A percentile compares a stretch with the other conserved stretches of the same genome.
Conservation (phyloP, 1,140 invertebrate species). For the Eumeta japonica region DNA sequence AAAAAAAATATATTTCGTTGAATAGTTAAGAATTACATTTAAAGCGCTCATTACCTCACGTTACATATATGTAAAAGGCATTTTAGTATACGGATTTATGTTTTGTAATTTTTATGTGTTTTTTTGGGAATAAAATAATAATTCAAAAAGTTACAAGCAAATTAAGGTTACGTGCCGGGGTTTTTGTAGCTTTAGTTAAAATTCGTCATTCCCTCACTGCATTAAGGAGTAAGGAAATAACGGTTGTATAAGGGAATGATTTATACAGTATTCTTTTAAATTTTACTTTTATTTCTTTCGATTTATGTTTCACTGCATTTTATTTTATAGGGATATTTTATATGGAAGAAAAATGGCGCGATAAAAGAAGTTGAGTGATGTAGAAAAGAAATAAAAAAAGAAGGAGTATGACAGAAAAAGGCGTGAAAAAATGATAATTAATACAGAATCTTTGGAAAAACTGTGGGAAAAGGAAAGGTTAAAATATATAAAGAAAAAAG, state of each 20-base stretch:
- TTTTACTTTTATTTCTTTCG: no score
- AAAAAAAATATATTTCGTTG: conserved; percentile 6
- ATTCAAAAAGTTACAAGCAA: conserved; percentile 8
- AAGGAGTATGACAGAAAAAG: conserved; percentile 4
- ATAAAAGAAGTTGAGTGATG: no score
- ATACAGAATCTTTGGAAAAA: background rate
- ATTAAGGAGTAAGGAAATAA: conserved; percentile 11
- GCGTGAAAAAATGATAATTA: conserved; percentile 3
- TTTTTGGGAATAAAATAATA: conserved; percentile 13
- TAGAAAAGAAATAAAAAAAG: conserved; percentile 9
- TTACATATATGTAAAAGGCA: no score
- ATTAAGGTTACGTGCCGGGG: conserved; percentile 11
- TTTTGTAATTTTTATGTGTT: conserved; percentile 7
- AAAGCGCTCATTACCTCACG: no score
- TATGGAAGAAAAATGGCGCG: no score
- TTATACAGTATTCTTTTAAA: no score
- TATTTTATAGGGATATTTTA: no score
- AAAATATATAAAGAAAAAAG: conserved; percentile 6
- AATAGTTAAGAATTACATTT: no score
- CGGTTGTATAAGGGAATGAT: conserved; percentile 11
- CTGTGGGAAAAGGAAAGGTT: conserved; percentile 3
- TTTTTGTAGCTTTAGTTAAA: conserved; percentile 15
- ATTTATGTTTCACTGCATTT: conserved; percentile 33
- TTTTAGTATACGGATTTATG: no score
- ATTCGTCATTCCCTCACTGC: conserved; percentile 15